Conservation (phyloP, 2,888 invertebrate species). For the Poecilobothrus nobilitatus region DNA sequence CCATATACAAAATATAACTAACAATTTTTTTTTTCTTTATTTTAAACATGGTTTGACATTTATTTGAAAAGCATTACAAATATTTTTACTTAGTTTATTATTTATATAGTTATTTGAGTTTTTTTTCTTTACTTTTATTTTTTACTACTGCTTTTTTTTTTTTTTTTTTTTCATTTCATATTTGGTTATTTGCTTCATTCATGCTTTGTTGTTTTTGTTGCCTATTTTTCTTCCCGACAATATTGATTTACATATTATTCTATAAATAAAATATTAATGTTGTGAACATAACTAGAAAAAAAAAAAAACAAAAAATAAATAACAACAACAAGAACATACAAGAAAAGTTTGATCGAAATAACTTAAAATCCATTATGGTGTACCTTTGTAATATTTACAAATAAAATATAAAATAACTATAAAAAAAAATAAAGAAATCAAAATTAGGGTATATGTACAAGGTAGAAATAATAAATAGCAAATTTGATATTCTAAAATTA, state of each 20-base stretch:
- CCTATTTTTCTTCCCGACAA: not conserved
- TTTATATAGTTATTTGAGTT: not conserved
- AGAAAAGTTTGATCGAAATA: not conserved
- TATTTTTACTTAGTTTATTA: not conserved
- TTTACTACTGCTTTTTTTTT: no score
- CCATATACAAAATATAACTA: not conserved
- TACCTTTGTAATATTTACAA: not conserved
- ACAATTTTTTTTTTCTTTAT: not conserved
- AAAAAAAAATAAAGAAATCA: no score
- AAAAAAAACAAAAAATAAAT: not conserved
- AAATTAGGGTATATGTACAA: no score
- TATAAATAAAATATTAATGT: not conserved
- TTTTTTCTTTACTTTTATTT: no score
- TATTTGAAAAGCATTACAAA: constrained; percentile 11
- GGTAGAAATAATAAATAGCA: no score
- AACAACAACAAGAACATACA: not conserved
- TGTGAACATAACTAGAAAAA: not conserved
- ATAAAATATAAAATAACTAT: not conserved
- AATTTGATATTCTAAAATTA: no score
- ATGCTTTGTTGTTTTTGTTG: not conserved
- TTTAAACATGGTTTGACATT: constrained; percentile 3
- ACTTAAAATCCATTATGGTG: not conserved
- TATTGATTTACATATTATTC: constrained; percentile 1
- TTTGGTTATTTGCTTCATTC: not conserved
- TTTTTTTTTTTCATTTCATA: no score